Base-by-base conservation (phyloP, 1,140 invertebrate species). In the Drosophila fuyamai region DNA sequence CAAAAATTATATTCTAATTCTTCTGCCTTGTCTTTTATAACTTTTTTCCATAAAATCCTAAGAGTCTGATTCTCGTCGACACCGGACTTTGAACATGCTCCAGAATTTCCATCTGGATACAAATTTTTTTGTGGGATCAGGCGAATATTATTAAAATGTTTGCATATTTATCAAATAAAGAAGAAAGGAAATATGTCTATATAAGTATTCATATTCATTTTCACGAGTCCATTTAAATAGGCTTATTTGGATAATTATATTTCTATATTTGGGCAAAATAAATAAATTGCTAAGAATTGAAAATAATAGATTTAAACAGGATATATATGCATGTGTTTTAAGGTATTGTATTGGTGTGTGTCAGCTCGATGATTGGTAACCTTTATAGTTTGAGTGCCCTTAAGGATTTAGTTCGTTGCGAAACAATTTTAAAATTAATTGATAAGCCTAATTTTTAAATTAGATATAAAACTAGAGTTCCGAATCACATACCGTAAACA, bases 31-130 rank as follows among this genome's bases (percentile, higher is more conserved):
- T 10, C 4, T 32, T 35, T 43, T 90, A 90, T 76, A 90, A 86
- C 44, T 90, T 90, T 36, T 92, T 92, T 16, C 91, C 91, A 58
- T 92, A 92, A 84, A 92, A 91, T 68, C 91, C 91, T 92, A 92
- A 92, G 60, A 92, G 91, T 61, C 82, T 81, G 70, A 92, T 91
- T 75, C 91, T 84, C 61, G 91, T 92, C 57, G 91, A 92, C 44
- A 92, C 91, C 41, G 91, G 91, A 91, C 91, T 92, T 82, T 92
- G 91, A 75, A 92, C 84, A 73, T 92, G 83, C 71, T 92, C 91
- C 91, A 92, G 74, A 70, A 92, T 92, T 81, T 92, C 91, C 91
- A 92, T 90, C 91, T 92, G 76, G 68, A 75, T 44, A 57, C 48
- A 68, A 63, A 27, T 47, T 68, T 66, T 36, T 55, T 56, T 27